phyloP scores from a whole-genome alignment of 2,113 vertebrate genomes.

The Heliornis fulica region DNA sequence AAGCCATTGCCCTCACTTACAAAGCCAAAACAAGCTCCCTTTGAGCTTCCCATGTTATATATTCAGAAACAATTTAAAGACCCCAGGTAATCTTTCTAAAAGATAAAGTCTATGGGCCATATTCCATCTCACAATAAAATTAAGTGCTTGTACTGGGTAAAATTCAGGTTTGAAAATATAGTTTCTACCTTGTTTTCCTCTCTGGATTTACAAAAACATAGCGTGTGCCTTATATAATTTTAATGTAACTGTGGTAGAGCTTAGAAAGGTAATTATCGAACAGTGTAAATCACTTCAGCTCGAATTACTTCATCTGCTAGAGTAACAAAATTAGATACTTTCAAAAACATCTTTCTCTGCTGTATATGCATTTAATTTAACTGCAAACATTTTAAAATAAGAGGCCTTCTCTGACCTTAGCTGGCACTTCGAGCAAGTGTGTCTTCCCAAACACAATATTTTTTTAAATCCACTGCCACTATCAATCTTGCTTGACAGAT shows the following conservation, averaged over 20 bases:
- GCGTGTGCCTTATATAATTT: background rate
- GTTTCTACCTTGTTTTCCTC: background rate
- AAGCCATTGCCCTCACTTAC: background rate
- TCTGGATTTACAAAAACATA: background rate
- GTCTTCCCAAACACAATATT: background rate
- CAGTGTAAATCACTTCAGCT: background rate
- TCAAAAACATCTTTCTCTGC: background rate
- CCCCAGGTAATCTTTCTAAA: background rate
- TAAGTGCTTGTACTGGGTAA: rapidly evolving
- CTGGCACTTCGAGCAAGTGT: rapidly evolving
- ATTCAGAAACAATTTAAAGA: background rate
- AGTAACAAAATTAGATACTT: background rate
- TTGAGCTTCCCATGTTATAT: background rate
- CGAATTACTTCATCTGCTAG: background rate
- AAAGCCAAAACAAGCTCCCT: background rate
- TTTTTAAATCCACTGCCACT: background rate
- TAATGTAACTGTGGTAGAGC: background rate
- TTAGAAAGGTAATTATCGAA: background rate
- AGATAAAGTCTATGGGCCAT: background rate
- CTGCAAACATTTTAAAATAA: background rate
- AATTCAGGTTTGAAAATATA: background rate
- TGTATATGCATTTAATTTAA: background rate
- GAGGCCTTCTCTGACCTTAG: background rate
- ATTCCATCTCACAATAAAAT: background rate
- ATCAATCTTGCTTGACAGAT: background rate